phyloP scores from a whole-genome alignment of 37 sponge, comb jelly and placozoan species.

The Hormiphora californensis region DNA sequence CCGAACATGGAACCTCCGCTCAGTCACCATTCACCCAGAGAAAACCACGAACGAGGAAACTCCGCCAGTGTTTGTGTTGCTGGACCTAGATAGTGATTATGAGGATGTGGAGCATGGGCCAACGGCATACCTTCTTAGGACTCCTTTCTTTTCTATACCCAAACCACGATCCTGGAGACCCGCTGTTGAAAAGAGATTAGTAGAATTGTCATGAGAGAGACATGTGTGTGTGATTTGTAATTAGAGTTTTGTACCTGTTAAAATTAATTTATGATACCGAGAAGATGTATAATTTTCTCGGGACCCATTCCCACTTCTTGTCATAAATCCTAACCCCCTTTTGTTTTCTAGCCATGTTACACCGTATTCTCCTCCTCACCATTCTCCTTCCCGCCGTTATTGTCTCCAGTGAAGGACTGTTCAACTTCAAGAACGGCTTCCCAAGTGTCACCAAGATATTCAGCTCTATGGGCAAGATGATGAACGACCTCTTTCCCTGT shows the following conservation, averaged over 20 bases:
- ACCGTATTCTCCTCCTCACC: not conserved
- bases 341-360: no score
- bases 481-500: not conserved
- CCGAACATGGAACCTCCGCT: not conserved
- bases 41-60: not conserved
- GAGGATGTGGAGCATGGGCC: not conserved
- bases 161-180: not conserved
- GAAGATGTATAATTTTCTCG: no score
- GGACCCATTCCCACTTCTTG: no score
- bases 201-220: no score
- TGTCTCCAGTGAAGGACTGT: not conserved
- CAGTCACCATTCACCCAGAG: not conserved
- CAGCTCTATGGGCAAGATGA: not conserved
- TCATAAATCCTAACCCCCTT: no score
- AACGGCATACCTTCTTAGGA: not conserved
- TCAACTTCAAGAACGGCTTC: not conserved
- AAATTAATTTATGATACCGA: no score
- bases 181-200: not conserved
- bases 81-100: not conserved
- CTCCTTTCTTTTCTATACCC: not conserved
- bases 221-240: no score
- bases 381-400: no score
- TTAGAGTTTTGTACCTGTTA: no score
- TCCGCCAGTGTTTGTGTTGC: not conserved
- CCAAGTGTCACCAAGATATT: no score